Conservation (phyloP, 2,888 invertebrate genomes). For the Margaritifera margaritifera region DNA sequence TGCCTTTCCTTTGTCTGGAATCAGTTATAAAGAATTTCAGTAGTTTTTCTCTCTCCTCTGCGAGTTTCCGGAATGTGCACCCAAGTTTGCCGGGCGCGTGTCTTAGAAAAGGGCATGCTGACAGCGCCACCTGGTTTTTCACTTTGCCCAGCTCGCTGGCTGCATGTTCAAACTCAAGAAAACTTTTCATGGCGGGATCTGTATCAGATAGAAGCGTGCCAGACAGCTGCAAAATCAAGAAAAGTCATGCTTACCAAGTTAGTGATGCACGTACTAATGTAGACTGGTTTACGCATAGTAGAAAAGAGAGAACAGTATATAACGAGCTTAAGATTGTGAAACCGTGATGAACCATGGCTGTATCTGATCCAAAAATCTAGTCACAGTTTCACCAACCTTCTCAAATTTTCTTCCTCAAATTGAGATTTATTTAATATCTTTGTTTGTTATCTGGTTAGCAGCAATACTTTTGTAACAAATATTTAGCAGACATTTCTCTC, state of each 20-base stretch:
- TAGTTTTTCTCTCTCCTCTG: slow-evolving; percentile 17
- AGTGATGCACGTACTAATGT: no score
- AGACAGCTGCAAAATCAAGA: slow-evolving; percentile 17
- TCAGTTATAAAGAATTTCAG: slow-evolving; percentile 19
- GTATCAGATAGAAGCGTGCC: slow-evolving; percentile 16
- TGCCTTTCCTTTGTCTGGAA: no score
- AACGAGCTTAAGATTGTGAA: no score
- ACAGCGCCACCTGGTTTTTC: slow-evolving; percentile 34
- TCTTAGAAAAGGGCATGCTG: slow-evolving; percentile 25
- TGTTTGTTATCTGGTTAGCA: no score
- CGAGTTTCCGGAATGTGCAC: slow-evolving; percentile 25
- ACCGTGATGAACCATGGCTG: no score
- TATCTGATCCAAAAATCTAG: no score
- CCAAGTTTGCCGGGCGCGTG: slow-evolving; percentile 32
- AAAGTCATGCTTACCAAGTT: not conserved
- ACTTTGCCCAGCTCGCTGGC: slow-evolving; percentile 33
- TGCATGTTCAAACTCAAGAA: slow-evolving; percentile 22
- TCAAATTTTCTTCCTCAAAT: no score
- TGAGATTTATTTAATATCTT: no score
- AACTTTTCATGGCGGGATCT: slow-evolving; percentile 17
- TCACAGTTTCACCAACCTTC: no score
- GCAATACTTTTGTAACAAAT: no score
- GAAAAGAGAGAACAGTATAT: not conserved
- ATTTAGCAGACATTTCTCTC: no score
- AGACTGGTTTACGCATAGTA: not conserved